Evolutionary conservation across 2,113 vertebrate species (phyloP).

Genomic region (Chinchilla lanigera): DNA sequence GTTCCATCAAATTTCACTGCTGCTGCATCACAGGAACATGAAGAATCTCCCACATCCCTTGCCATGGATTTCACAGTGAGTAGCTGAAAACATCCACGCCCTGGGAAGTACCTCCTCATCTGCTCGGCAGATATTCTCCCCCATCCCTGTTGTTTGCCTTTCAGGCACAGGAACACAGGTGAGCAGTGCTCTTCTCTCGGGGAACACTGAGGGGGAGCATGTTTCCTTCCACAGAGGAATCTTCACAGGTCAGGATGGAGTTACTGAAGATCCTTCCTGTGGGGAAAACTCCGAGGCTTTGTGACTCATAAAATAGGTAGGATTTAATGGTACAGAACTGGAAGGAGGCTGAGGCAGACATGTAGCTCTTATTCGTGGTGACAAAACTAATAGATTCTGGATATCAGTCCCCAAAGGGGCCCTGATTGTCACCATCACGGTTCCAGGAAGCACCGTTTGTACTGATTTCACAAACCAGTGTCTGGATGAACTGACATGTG

Average conservation of each 20-base stretch:
- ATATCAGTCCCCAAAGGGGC: no score
- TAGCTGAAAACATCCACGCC: background rate
- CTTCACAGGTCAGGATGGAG: background rate
- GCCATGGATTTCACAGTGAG: background rate
- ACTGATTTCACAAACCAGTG: no score
- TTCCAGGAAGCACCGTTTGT: fast-evolving
- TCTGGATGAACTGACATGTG: background rate
- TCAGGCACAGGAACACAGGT: background rate
- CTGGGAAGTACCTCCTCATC: background rate
- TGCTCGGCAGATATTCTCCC: background rate
- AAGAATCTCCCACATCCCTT: background rate
- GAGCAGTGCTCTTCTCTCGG: background rate
- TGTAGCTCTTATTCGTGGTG: background rate
- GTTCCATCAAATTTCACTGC: background rate
- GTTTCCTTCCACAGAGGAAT: background rate
- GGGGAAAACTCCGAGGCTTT: no score
- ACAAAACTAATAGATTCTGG: no score
- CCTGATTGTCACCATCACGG: fast-evolving
- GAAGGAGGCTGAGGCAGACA: background rate
- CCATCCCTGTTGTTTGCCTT: background rate
- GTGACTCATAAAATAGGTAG: background rate
- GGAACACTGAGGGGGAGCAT: fast-evolving
- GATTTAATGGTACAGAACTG: fast-evolving
- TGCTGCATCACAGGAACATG: background rate
- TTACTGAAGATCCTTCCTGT: background rate